Conservation (phyloP, 2,797 vertebrate genomes). For the Delichon dasypus region DNA sequence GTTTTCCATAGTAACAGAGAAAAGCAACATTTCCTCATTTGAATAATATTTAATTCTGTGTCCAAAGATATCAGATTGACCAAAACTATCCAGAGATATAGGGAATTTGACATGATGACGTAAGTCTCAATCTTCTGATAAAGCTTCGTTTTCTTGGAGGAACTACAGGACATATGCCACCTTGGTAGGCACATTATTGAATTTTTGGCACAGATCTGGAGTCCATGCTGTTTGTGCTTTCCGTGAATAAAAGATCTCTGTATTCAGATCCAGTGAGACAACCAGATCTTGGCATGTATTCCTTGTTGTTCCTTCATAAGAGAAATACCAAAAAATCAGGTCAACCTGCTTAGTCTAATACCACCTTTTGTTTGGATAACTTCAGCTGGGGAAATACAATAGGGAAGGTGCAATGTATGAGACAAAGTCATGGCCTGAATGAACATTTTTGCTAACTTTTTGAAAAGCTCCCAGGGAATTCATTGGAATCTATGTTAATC, state of each 20-base stretch:
- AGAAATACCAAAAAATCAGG: background rate
- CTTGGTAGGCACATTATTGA: background rate
- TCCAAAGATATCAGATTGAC: background rate
- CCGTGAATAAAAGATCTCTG: background rate
- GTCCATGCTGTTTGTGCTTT: background rate
- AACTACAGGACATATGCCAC: background rate
- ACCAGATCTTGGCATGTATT: background rate
- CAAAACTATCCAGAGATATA: background rate
- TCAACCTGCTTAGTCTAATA: background rate
- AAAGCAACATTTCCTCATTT: background rate
- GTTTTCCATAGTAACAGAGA: background rate
- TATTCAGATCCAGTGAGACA: background rate
- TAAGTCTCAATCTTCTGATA: background rate
- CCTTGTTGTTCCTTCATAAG: background rate
- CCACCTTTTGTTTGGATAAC: conserved; percentile 1
- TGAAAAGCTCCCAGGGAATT: conserved; percentile 33
- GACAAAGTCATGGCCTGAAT: background rate
- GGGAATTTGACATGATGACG: background rate
- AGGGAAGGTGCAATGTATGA: background rate
- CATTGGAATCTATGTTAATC: conserved; percentile 29
- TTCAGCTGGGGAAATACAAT: background rate
- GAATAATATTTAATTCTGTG: background rate
- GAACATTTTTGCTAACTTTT: background rate
- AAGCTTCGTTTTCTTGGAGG: background rate
- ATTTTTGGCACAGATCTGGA: background rate